A percentile compares a stretch with the other conserved stretches of the same genome.
Evolutionary conservation across 30 jellyfish, hydroid and myxozoan genomes (phyloP).

Genomic region (Catostylus mosaicus): DNA sequence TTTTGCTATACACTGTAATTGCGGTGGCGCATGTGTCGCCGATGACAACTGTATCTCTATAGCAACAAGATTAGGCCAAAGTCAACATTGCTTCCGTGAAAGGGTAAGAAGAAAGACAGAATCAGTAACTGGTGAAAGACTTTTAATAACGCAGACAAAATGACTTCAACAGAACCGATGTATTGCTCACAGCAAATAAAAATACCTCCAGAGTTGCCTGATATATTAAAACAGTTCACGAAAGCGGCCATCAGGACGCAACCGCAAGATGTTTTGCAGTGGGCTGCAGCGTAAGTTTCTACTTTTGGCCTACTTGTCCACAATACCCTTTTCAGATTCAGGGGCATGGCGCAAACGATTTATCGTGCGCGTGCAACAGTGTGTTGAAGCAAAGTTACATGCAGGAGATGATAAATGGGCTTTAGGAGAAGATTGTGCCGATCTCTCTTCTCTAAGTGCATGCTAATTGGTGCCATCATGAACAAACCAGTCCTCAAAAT

Average conservation of each 20-base stretch:
- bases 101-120: neutral
- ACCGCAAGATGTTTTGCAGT: constrained; percentile 88
- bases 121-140: neutral
- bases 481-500: too few relatives aligned
- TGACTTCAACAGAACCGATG: constrained; percentile 90
- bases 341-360: too few relatives aligned
- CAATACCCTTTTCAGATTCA: neutral
- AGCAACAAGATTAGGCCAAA: constrained; percentile 6
- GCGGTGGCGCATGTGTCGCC: constrained; percentile 16
- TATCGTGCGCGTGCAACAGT: too few relatives aligned
- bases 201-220: constrained; percentile 98
- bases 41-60: neutral
- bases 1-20: neutral
- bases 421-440: too few relatives aligned
- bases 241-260: constrained; percentile 97
- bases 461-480: too few relatives aligned
- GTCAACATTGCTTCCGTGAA: neutral
- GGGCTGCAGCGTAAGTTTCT: constrained; percentile 72
- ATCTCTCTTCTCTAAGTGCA: too few relatives aligned
- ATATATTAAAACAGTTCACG: constrained; percentile 90
- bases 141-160: constrained; percentile 11
- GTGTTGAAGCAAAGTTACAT: too few relatives aligned
- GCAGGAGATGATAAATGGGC: too few relatives aligned
- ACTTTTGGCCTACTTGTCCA: neutral
- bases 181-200: constrained; percentile 89